These are phyloP conservation scores for Leptarthrus brevirostris DNA, from an alignment of 2,888 invertebrate species.

Conservation along the genomic window DNA sequence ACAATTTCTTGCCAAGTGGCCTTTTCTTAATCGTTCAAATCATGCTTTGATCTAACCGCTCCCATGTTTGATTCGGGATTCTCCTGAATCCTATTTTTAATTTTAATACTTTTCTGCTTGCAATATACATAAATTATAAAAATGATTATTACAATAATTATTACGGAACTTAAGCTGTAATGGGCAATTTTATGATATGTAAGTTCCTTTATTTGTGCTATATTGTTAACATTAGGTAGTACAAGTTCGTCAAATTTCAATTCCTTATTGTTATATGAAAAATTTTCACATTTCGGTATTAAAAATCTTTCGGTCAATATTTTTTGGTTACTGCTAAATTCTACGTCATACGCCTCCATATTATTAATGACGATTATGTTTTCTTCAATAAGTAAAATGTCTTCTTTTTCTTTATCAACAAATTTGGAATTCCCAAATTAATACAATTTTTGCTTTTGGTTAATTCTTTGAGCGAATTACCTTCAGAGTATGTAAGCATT, in stretches of 20 bases:
- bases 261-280: constrained; percentile 5
- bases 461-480: not conserved
- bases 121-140: too few species aligned
- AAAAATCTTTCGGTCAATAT: constrained; percentile 15
- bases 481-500: not conserved
- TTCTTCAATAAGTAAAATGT: too few species aligned
- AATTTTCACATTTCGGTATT: constrained; percentile 8
- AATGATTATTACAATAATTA: too few species aligned
- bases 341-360: constrained; percentile 13
- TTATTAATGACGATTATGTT: too few species aligned
- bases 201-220: too few species aligned
- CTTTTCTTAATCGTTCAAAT: not conserved
- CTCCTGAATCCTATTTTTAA: not conserved
- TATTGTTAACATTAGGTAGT: not conserved
- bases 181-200: constrained; percentile 23
- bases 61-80: not conserved
- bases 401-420: not conserved
- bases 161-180: constrained; percentile 14
- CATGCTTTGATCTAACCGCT: too few species aligned
- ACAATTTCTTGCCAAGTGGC: too few species aligned
- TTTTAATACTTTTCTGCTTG: not conserved
- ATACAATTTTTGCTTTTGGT: constrained; percentile 13
- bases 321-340: constrained; percentile 16
- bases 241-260: not conserved
- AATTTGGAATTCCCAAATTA: not conserved